Evolutionary conservation across 2,797 vertebrate genomes (phyloP), one percentile per base, ranked within the genome.

Genomic region (Notolepis coatsorum): DNA sequence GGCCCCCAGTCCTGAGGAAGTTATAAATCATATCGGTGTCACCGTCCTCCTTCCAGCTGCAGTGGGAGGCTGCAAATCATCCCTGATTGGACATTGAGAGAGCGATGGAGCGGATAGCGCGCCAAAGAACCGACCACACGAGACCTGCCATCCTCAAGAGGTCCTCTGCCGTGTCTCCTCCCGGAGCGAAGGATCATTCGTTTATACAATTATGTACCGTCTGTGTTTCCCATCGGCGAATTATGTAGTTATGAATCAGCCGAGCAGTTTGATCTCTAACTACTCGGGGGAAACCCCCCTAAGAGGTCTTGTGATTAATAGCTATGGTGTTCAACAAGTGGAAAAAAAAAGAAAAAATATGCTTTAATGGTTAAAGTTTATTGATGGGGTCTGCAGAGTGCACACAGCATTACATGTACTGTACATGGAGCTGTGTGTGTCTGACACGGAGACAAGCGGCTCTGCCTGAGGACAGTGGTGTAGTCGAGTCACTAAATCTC

Each of bases 11-110:
- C 42, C 28, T 0, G 17, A 62, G 64, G 65, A 83, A 73, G 77
- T 48, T 30, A 57, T 71, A 79, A 80, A 84, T 84, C 63, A 74
- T 37, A 48, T 48, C 45, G 21, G 17, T 69, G 75, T 80, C 45
- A 49, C 33, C 3, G 27, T 66, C 47, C 2, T 49, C 70, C 35
- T 37, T 64, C 43, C 70, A 68, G 68, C 46, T 37, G 39, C 47
- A 27, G 33, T 23, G 23, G 61, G 33, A 61, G 62, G 48, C 61
- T 48, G 70, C 67, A 78, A 77, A 85, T 81, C 50, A 83, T 64
- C 55, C 75, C 63, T 68, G 77, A 86, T 80, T 76, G 65, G 73
- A 62, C 52, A 30, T 23, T 52, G 30, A 42, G 62, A 60, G 47
- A 77, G 35, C 27, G 49, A 31, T 30, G 49, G 4, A 54, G 51